These are phyloP conservation scores for Coronaproctus castanopsis DNA, from an alignment of 2,888 invertebrate species.

Conservation along the genomic window DNA sequence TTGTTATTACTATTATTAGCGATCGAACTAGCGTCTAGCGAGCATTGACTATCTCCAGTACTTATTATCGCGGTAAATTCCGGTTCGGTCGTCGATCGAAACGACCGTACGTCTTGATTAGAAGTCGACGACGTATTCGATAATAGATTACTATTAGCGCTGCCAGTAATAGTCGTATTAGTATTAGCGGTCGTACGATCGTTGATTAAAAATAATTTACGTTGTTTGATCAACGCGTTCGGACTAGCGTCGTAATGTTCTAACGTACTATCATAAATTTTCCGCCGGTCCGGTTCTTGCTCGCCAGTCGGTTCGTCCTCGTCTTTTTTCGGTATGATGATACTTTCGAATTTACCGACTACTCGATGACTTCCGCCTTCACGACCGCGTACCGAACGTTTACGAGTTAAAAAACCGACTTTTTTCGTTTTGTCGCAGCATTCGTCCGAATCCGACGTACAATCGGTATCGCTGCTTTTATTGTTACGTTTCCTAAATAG, in stretches of 20 bases:
- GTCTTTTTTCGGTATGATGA: slow-evolving; percentile 3
- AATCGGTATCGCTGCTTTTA: slow-evolving; percentile 39
- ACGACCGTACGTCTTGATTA: neutral
- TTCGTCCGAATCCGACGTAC: slow-evolving; percentile 23
- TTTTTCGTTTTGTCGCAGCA: slow-evolving; percentile 28
- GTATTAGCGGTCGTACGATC: neutral
- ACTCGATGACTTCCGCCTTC: slow-evolving; percentile 11
- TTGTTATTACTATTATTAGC: too few relatives aligned
- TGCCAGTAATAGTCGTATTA: neutral
- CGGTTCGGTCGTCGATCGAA: neutral
- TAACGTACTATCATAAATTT: slow-evolving; percentile 7
- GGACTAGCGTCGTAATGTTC: slow-evolving; percentile 12
- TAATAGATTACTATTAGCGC: neutral
- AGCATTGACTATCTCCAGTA: slow-evolving; percentile 13
- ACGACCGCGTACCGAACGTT: neutral
- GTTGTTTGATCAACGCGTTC: slow-evolving; percentile 9
- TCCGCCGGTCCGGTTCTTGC: neutral
- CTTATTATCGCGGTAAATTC: neutral
- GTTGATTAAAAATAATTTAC: neutral
- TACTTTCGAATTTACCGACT: slow-evolving; percentile 12
- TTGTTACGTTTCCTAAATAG: slow-evolving; percentile 51
- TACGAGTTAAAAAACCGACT: slow-evolving; percentile 6
- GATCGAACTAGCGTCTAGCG: too few relatives aligned
- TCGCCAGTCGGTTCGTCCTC: neutral
- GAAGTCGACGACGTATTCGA: neutral